Evolutionary conservation across 2,888 invertebrate genomes (phyloP), one percentile per base, ranked within the genome.

Genomic region (Tigriopus californicus): DNA sequence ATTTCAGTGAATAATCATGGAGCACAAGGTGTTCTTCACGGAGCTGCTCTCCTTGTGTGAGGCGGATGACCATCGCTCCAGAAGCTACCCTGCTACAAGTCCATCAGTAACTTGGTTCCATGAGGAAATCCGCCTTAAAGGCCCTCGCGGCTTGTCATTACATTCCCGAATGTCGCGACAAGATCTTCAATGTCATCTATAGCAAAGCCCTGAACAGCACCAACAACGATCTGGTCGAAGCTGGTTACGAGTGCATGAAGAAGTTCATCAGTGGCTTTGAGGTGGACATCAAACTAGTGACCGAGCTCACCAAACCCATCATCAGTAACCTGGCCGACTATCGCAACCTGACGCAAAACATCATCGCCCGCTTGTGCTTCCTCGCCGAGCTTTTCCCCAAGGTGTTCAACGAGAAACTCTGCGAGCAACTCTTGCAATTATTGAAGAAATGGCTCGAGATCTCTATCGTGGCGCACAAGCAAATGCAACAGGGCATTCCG

Each of bases 201-300:
- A 33, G 33, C 33, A 88, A 88, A 70, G 85, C 88, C 0, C 74
- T 95, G 60, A 61, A 62, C 13, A 90, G 20, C 40, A 81, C 81
- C 41, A 85, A 85, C 64, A 75, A 81, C 0, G 94, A 95, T 68
- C 71, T 97, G 48, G 94, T 94, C 70, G 84, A 91, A 73, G 85
- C 87, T 1, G 91, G 91, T 0, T 94, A 89, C 69, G 84, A 89
- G 67, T 94, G 94, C 68, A 85, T 95, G 83, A 86, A 90, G 68
- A 86, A 86, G 67, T 92, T 88, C 70, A 79, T 87, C 49, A 77
- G 81, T 1, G 85, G 86, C 11, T 85, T 84, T 69, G 81, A 84
- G 68, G 82, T 92, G 40, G 91, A 92, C 66, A 85, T 86, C 76
- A 89, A 90, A 64, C 79, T 83, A 70, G 85, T 86, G 55, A 65